Conservation (phyloP, 2,797 vertebrate genomes). For the Synanceia verrucosa region DNA sequence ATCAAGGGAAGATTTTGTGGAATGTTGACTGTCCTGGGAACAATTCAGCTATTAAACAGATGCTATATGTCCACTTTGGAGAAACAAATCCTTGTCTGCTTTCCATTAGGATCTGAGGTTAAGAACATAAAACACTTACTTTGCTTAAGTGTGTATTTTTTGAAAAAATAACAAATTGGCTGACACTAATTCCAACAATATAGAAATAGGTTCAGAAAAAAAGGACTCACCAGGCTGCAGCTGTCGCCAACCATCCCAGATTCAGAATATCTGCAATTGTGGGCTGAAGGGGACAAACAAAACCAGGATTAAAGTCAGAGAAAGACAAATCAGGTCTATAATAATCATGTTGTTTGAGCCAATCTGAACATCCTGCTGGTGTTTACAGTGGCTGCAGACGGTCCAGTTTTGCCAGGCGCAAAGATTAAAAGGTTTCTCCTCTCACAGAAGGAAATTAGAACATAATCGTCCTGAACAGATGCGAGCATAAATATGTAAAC, state of each 20-base stretch:
- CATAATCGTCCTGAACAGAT: constrained; percentile 59
- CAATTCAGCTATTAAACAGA: constrained; percentile 70
- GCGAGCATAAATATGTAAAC: constrained; percentile 72
- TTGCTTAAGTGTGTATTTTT: constrained; percentile 25
- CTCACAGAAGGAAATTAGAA: constrained; percentile 57
- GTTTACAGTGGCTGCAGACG: constrained; percentile 43
- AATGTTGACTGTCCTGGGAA: constrained; percentile 59
- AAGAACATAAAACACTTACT: constrained; percentile 17
- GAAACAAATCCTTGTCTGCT: constrained; percentile 42
- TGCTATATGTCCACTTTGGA: constrained; percentile 53
- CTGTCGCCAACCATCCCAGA: constrained; percentile 95
- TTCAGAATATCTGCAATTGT: constrained; percentile 92
- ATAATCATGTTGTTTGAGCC: not conserved
- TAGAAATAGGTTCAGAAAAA: not conserved
- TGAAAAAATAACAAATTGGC: not conserved
- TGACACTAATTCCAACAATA: constrained; percentile 24
- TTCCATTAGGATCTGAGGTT: constrained; percentile 36
- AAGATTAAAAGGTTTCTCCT: constrained; percentile 29
- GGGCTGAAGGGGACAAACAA: constrained; percentile 80
- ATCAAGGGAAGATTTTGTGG: constrained; percentile 53
- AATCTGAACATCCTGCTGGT: constrained; percentile 51
- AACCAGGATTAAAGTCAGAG: constrained; percentile 17
- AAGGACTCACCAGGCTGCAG: constrained; percentile 91
- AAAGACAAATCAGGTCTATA: not conserved
- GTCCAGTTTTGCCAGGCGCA: constrained; percentile 29